Evolutionary conservation across 2,113 vertebrate genomes (phyloP).

Genomic region (Caloenas nicobarica): DNA sequence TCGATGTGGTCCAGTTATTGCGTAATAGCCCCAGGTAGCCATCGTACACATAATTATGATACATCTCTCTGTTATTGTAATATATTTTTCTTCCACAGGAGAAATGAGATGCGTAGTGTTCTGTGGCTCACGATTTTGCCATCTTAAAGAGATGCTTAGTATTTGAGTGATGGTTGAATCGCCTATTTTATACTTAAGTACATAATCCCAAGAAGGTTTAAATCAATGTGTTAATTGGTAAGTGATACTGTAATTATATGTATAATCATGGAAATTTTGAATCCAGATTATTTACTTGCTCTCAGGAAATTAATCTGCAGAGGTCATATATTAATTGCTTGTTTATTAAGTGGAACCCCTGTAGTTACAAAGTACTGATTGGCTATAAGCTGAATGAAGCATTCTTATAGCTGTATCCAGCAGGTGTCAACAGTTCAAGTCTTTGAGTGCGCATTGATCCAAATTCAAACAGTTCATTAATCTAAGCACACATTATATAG

Average conservation of each 20-base stretch:
- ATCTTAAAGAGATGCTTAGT: slow-evolving; percentile 44
- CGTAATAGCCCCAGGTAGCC: slow-evolving; percentile 13
- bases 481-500: slow-evolving; percentile 84
- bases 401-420: slow-evolving; percentile 75
- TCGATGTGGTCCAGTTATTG: slow-evolving; percentile 1
- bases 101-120: slow-evolving; percentile 46
- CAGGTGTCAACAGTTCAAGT: slow-evolving; percentile 78
- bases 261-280: slow-evolving; percentile 79
- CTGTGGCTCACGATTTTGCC: not conserved
- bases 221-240: slow-evolving; percentile 81
- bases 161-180: slow-evolving; percentile 60
- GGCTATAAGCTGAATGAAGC: slow-evolving; percentile 70
- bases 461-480: slow-evolving; percentile 85
- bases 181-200: slow-evolving; percentile 73
- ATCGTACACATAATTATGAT: not conserved
- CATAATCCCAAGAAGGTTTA: slow-evolving; percentile 76
- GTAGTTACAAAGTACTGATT: slow-evolving; percentile 73
- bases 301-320: slow-evolving; percentile 79
- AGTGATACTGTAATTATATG: slow-evolving; percentile 79
- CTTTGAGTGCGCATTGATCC: slow-evolving; percentile 81
- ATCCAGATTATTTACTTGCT: slow-evolving; percentile 81
- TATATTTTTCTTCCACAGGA: slow-evolving; percentile 18
- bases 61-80: not conserved
- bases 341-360: slow-evolving; percentile 81
- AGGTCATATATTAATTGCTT: slow-evolving; percentile 78